Base-by-base conservation (phyloP, 2,888 invertebrate genomes). In the Drosophila siamana region DNA sequence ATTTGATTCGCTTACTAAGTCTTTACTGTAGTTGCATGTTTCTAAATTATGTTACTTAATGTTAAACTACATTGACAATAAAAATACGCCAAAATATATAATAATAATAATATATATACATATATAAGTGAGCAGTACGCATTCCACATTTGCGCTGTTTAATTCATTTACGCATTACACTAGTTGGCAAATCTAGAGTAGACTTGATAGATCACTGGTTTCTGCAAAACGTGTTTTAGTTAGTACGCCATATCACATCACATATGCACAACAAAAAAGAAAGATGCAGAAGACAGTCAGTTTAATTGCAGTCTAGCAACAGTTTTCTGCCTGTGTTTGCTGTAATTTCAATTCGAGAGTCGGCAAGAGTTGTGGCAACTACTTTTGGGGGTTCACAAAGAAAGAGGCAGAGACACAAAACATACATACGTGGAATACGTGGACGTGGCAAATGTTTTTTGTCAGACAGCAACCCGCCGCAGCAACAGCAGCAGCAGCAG, bases 341-440 rank as follows among this genome's bases (percentile, higher is more conserved):
- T 82, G 72, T 78, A 81, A 83, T 85, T 81, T 85, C 87, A 87
- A 83, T 85, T 76, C 69, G 33, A 69, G 55, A 61, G 28, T 11
- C 33, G 26, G 6, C 15, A 7, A 15, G 38, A 22, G 24, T 36
- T 38, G 7, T 19, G n/a, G 33, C 36, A 28, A 36, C 41, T 47
- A 51, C 62, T 66, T 47, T 57, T 61, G 56, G 63, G 62, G 63
- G 62, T 61, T 57, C 64, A 72, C 43, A 66, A 55, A 36, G 54
- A 36, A 50, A 28, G 55, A 36, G n/a, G 40, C 40, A 48, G 52
- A 60, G 43, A n/a, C n/a, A n/a, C n/a, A n/a, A n/a, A n/a, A n/a
- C n/a, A n/a, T 60, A 7, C n/a, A 9, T 28, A 19, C 30, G 11
- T n/a, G 2, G 33, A 38, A 38, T 38, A 7, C n/a, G 19, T 50